A percentile compares a stretch with the other conserved stretches of the same genome.
Evolutionary conservation across 1,140 invertebrate genomes (phyloP).

Genomic region (Danaus plexippus): DNA sequence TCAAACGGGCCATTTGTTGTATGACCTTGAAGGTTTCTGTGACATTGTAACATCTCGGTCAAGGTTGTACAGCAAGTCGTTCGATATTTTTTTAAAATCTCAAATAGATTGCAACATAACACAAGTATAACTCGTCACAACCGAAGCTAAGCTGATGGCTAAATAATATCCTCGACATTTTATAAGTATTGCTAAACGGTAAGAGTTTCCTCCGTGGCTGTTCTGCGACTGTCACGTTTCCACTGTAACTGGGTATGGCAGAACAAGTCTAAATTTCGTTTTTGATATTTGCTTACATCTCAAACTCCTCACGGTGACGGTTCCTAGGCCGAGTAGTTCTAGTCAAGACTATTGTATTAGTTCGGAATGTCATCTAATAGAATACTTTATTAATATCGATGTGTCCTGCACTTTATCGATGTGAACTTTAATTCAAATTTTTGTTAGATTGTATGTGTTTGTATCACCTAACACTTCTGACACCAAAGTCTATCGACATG

Average conservation of each 20-base stretch:
- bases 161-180: no score
- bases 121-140: no score
- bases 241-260: constrained; percentile 47
- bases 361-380: constrained; percentile 69
- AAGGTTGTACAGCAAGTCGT: no score
- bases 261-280: constrained; percentile 72
- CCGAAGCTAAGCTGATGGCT: no score
- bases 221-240: constrained; percentile 49
- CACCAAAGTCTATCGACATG: constrained; percentile 37
- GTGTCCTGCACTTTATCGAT: constrained; percentile 68
- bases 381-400: constrained; percentile 59
- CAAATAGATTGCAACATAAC: no score
- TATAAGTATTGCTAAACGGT: constrained; percentile 1
- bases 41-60: no score
- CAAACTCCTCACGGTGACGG: constrained; percentile 62
- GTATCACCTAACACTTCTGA: constrained; percentile 64
- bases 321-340: constrained; percentile 65
- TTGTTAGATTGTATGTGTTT: constrained; percentile 69
- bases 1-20: no score
- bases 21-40: no score
- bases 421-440: constrained; percentile 64
- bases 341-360: constrained; percentile 48
- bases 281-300: constrained; percentile 70
- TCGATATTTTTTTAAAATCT: no score
- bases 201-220: constrained; percentile 50